Evolutionary conservation across 2,888 invertebrate species (phyloP).

Genomic region (Adelphocoris suturalis): DNA sequence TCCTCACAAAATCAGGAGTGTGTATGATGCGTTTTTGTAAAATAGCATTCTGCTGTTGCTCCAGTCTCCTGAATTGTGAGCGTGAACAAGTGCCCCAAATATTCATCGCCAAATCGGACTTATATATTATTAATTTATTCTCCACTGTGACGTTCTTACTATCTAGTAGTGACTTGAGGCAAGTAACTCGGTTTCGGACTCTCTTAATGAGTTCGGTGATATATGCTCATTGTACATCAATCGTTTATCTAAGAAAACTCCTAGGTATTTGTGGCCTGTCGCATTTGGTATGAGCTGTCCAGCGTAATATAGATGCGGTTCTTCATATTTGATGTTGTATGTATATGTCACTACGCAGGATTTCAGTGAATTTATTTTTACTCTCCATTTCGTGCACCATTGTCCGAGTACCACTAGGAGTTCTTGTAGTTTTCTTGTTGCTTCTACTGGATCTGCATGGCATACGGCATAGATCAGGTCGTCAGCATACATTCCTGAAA

Average conservation of each 20-base stretch:
- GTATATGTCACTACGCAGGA: background rate
- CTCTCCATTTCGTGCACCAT: background rate
- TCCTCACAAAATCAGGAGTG: too few species aligned
- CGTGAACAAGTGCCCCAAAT: background rate
- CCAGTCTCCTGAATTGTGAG: background rate
- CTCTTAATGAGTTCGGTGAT: too few species aligned
- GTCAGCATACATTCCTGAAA: conserved; percentile 15
- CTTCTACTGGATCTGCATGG: background rate
- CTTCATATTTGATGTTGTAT: background rate
- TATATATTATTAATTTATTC: background rate
- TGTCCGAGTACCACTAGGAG: background rate
- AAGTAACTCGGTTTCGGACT: background rate
- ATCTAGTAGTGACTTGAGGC: background rate
- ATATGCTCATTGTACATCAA: background rate
- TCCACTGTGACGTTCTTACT: background rate
- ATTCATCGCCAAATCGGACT: background rate
- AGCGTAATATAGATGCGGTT: conserved; percentile 79
- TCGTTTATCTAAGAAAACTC: background rate
- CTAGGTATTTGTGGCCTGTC: background rate
- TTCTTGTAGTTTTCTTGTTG: background rate
- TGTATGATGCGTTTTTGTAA: too few species aligned
- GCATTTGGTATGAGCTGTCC: background rate
- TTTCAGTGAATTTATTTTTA: background rate
- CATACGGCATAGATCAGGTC: background rate
- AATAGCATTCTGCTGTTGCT: background rate